Base-by-base conservation (phyloP, 2,888 invertebrate genomes). In the Drosophila testacea region DNA sequence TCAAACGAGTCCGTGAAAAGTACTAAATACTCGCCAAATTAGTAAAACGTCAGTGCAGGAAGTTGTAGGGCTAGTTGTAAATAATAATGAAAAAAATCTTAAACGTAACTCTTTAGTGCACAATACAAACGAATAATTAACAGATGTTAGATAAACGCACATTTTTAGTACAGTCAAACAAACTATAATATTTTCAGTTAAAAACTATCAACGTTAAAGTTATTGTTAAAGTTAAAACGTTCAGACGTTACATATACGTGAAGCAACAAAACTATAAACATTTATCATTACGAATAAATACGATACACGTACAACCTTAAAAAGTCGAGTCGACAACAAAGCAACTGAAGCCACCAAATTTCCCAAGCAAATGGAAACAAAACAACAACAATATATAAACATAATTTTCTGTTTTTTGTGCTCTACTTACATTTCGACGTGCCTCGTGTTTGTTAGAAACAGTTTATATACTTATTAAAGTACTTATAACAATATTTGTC, bases 381-480 rank as follows among this genome's bases (percentile, higher is more conserved):
- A 84, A 89, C 78, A 77, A 73, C 60, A 73, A 70, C 73, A 77
- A 73, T 42, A 71, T 78, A 41, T 48, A 72, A 74, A 80, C 30
- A 78, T 32, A 32, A 69, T 69, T 62, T 75, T 75, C 59, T 61
- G 47, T 39, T 71, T 77, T 82, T 78, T 81, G 78, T 78, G 80
- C 83, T 86, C 80, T 79, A 87, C 76, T 81, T 85, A 89, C 77
- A 89, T 88, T 89, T 89, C 81, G 72, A 88, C 73, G 88, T 88
- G 90, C 88, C 90, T 88, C 83, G 79, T 82, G 88, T 90, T 88
- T 80, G 88, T 85, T 89, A 85, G 86, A 89, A 90, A 85, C 84
- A 80, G 79, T 89, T 87, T 76, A 89, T 73, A 87, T 78, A 88
- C 69, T 86, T 86, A 86, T 73, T 71, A 67, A 46, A 83, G 77